Evolutionary conservation across 2,113 vertebrate species (phyloP).

Genomic region (Istiophorus platypterus): DNA sequence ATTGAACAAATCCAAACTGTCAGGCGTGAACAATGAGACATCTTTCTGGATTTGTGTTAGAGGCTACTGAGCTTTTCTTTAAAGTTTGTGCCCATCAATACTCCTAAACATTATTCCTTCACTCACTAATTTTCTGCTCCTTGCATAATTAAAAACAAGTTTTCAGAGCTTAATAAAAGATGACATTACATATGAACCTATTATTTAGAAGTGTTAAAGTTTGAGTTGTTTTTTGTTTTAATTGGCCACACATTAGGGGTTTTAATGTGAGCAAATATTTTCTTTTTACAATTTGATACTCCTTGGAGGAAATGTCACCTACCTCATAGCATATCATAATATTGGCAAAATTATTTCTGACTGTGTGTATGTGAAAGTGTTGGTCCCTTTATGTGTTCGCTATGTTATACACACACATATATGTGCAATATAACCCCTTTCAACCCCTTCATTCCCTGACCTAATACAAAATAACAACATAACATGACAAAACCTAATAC

Average conservation of each 20-base stretch:
- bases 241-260: neutral
- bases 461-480: no score
- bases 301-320: neutral
- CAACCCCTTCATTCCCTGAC: no score
- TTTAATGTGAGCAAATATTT: neutral
- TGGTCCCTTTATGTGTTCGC: no score
- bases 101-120: neutral
- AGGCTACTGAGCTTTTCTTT: slow-evolving; percentile 16
- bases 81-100: slow-evolving; percentile 4
- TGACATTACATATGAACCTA: neutral
- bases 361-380: no score
- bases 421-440: no score
- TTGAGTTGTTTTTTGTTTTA: neutral
- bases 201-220: neutral
- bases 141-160: slow-evolving; percentile 4
- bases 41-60: neutral
- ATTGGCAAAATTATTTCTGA: neutral
- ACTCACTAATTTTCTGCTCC: neutral
- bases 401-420: no score
- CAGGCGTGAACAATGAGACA: neutral
- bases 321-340: neutral
- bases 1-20: slow-evolving; percentile 30
- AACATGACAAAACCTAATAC: no score
- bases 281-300: neutral
- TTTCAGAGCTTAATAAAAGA: neutral